A percentile compares a stretch with the other conserved stretches of the same genome.
phyloP scores from a whole-genome alignment of 2,113 vertebrate genomes.

The Peucedramus taeniatus region DNA sequence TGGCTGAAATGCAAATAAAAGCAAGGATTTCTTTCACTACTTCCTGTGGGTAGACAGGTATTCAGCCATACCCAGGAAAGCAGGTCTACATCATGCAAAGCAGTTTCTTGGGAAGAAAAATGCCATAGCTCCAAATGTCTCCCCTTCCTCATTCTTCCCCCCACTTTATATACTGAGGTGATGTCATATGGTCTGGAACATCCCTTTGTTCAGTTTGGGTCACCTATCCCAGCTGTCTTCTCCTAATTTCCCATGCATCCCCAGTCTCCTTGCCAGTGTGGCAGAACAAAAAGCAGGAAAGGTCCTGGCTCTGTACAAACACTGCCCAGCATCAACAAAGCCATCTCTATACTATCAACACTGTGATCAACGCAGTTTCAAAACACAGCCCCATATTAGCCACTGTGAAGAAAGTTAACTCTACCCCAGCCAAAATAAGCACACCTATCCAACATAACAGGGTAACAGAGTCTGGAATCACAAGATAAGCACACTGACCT shows the following conservation, averaged over 20 bases:
- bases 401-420: not conserved
- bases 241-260: not conserved
- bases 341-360: not conserved
- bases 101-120: not conserved
- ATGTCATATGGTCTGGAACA: not conserved
- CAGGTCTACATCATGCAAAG: not conserved
- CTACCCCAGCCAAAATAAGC: not conserved
- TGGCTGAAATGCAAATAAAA: not conserved
- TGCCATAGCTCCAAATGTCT: rapidly evolving
- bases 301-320: not conserved
- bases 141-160: not conserved
- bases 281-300: not conserved
- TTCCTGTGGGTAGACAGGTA: not conserved
- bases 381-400: not conserved
- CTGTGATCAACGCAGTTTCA: not conserved
- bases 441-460: not conserved
- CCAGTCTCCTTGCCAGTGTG: not conserved
- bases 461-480: not conserved
- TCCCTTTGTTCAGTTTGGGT: not conserved
- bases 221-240: not conserved
- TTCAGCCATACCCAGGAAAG: not conserved
- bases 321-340: not conserved
- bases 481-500: not conserved
- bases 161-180: not conserved
- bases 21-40: not conserved